Percentiles rank a stretch among this genome's conserved stretches.
Conservation (phyloP, 2,113 vertebrate species). For the Castor canadensis region DNA sequence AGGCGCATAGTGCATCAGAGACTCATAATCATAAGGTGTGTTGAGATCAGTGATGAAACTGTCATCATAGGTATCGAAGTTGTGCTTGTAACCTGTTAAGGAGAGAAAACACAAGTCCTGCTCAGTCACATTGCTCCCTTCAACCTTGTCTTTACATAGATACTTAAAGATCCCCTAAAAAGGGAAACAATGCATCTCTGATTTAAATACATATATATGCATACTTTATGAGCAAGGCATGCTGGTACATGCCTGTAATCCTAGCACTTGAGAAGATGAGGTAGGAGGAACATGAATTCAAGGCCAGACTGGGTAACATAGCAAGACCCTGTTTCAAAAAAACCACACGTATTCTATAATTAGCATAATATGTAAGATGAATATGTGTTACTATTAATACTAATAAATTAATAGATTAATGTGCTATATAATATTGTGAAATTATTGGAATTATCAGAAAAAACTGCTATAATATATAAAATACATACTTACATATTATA, state of each 20-base stretch:
- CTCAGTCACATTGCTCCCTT: neutral
- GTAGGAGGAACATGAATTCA: too few relatives aligned
- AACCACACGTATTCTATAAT: neutral
- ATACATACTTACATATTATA: neutral
- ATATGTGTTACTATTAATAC: neutral
- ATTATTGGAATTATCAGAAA: neutral
- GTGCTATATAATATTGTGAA: neutral
- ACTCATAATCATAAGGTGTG: conserved; percentile 95
- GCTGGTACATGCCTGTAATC: too few relatives aligned
- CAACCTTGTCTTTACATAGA: neutral
- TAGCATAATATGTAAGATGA: neutral
- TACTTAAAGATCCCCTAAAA: neutral
- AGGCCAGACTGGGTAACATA: too few relatives aligned
- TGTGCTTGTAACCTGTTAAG: conserved; percentile 86
- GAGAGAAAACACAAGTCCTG: conserved; percentile 31
- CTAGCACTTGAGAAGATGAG: too few relatives aligned
- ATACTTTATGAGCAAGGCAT: too few relatives aligned
- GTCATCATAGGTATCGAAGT: conserved; percentile 91
- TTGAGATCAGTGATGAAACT: conserved; percentile 91
- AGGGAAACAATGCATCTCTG: neutral
- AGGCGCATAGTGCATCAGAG: conserved; percentile 93
- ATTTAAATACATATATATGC: neutral
- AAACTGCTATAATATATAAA: neutral
- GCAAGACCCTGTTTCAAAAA: too few relatives aligned
- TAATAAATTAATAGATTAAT: neutral